These are phyloP conservation scores for Podarcis siculus DNA, from an alignment of 2,797 vertebrate species.

Conservation along the genomic window DNA sequence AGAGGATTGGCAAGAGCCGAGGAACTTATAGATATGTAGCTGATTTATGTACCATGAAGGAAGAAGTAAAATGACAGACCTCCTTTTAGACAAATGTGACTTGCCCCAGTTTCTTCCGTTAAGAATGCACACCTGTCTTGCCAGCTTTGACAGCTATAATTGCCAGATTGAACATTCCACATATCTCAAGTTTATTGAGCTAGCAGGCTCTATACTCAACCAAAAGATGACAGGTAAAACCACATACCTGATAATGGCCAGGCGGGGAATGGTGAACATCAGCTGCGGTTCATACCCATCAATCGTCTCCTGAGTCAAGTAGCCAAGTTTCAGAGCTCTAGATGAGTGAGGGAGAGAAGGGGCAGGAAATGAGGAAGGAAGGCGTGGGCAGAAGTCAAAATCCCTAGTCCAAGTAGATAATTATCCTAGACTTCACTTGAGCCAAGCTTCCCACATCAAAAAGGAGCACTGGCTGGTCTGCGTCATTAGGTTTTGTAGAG, in stretches of 20 bases:
- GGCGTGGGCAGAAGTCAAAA: background rate
- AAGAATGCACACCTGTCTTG: background rate
- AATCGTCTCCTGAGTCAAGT: conserved; percentile 80
- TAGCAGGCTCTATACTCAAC: background rate
- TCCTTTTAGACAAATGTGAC: background rate
- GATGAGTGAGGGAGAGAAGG: background rate
- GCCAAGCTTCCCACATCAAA: background rate
- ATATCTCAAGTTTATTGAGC: background rate
- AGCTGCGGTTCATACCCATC: conserved; percentile 78
- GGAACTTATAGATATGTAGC: too few species aligned
- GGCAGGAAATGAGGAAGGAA: background rate
- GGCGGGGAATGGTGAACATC: conserved; percentile 82
- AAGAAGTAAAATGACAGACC: background rate
- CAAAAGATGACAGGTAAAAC: background rate
- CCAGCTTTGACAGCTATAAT: background rate
- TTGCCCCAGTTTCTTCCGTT: background rate
- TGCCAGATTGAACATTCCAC: background rate
- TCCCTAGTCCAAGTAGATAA: background rate
- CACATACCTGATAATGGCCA: conserved; percentile 79
- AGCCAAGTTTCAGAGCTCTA: conserved; percentile 77
- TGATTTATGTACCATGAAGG: too few species aligned
- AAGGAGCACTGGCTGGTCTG: background rate
- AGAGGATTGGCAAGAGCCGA: background rate
- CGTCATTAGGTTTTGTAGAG: background rate
- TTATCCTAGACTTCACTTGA: background rate